These are phyloP conservation scores for Amiota minor DNA, from an alignment of 2,888 invertebrate genomes.

Conservation along the genomic window DNA sequence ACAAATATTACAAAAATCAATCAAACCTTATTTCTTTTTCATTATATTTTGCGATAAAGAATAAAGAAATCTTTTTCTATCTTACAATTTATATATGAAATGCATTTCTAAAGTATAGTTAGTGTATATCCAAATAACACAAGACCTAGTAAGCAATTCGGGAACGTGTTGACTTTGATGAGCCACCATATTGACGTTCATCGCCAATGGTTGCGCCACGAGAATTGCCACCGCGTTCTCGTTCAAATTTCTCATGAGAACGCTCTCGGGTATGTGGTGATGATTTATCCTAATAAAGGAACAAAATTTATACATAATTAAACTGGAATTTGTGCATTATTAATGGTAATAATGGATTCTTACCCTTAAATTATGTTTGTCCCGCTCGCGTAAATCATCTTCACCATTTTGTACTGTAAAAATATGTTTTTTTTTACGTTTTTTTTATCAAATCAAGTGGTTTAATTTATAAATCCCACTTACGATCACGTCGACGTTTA, in stretches of 20 bases:
- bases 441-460: background rate
- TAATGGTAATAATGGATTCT: constrained; percentile 53
- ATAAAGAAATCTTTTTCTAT: background rate
- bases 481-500: constrained; percentile 87
- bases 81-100: constrained; percentile 5
- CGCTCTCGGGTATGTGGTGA: constrained; percentile 82
- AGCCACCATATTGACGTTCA: constrained; percentile 87
- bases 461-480: constrained; percentile 30
- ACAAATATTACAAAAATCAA: background rate
- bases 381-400: constrained; percentile 83
- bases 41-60: no score
- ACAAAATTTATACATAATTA: background rate
- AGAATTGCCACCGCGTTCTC: constrained; percentile 60
- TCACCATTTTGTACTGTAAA: constrained; percentile 81
- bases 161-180: constrained; percentile 70
- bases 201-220: constrained; percentile 50
- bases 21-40: no score
- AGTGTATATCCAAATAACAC: background rate
- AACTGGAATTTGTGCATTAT: background rate
- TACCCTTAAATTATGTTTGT: constrained; percentile 86
- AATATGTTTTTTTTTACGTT: constrained; percentile 18
- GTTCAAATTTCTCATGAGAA: constrained; percentile 83
- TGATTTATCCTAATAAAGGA: constrained; percentile 79
- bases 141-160: constrained; percentile 60
- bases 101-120: background rate